Percentiles rank a stretch among this genome's conserved stretches.
These are phyloP conservation scores for Caenorhabditis plicata DNA, from an alignment of 2,888 invertebrate species.

Conservation along the genomic window DNA sequence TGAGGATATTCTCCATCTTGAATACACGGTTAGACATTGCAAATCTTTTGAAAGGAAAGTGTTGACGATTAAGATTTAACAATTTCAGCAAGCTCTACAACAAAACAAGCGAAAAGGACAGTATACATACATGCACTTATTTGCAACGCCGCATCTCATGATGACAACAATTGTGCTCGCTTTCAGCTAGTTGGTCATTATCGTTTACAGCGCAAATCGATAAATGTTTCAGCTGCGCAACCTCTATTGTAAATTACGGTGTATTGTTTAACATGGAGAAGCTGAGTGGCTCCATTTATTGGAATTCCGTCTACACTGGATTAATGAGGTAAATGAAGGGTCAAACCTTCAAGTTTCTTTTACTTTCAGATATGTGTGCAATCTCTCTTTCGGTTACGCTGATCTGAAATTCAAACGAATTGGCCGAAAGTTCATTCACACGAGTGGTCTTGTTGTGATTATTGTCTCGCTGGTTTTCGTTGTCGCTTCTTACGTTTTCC, in stretches of 20 bases:
- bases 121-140: conserved; percentile 38
- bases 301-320: conserved; percentile 42
- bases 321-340: too few species aligned
- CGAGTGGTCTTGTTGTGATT: conserved; percentile 36
- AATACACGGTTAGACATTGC: conserved; percentile 20
- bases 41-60: neutral
- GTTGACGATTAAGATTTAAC: conserved; percentile 4
- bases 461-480: conserved; percentile 39
- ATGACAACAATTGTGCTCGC: conserved; percentile 31
- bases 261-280: conserved; percentile 64
- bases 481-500: conserved; percentile 27
- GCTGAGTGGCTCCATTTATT: conserved; percentile 54
- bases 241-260: conserved; percentile 56
- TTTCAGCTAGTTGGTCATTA: conserved; percentile 36
- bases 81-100: conserved; percentile 13
- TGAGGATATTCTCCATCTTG: conserved; percentile 29
- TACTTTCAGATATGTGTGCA: conserved; percentile 39
- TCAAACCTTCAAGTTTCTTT: too few species aligned
- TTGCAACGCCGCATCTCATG: conserved; percentile 23
- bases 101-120: conserved; percentile 26
- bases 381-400: conserved; percentile 30
- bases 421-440: conserved; percentile 46
- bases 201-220: neutral
- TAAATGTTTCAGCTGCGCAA: conserved; percentile 38
- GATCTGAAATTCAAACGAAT: conserved; percentile 34